Conservation (phyloP, 2,888 invertebrate species). For the Strigamia crassipes region DNA sequence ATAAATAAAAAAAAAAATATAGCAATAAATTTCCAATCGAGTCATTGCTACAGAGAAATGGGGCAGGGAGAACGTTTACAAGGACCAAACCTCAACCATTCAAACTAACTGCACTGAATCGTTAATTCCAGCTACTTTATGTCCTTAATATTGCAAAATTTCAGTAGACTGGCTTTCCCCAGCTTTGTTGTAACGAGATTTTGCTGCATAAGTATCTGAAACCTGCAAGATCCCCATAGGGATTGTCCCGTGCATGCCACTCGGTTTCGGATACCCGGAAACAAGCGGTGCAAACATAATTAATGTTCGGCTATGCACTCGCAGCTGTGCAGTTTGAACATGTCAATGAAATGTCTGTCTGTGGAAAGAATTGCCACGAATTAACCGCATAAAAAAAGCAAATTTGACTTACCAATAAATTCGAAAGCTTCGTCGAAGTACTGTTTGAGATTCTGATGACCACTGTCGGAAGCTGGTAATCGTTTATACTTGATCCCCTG, state of each 20-base stretch:
- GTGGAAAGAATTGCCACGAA: not conserved
- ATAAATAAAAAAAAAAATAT: no score
- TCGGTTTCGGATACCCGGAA: not conserved
- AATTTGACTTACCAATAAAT: slow-evolving; percentile 71
- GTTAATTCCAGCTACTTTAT: not conserved
- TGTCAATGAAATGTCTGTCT: not conserved
- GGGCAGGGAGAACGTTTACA: not conserved
- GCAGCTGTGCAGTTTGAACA: not conserved
- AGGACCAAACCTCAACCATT: slow-evolving; percentile 12
- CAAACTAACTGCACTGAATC: not conserved
- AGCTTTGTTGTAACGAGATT: no score
- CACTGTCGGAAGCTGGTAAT: slow-evolving; percentile 80
- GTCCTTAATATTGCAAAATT: no score
- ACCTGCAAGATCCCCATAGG: not conserved
- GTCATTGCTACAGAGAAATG: not conserved
- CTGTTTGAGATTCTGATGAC: slow-evolving; percentile 83
- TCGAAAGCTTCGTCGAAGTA: slow-evolving; percentile 85
- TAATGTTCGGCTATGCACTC: not conserved
- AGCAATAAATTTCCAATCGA: not conserved
- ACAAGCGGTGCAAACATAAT: not conserved
- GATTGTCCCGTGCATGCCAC: not conserved
- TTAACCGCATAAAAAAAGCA: not conserved
- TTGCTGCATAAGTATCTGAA: no score
- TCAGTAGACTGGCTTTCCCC: no score
- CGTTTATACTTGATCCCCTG: slow-evolving; percentile 73